Percentiles rank a stretch among this genome's conserved stretches.
Evolutionary conservation across 1,140 invertebrate species (phyloP).

Genomic region (Musca vetustissima): DNA sequence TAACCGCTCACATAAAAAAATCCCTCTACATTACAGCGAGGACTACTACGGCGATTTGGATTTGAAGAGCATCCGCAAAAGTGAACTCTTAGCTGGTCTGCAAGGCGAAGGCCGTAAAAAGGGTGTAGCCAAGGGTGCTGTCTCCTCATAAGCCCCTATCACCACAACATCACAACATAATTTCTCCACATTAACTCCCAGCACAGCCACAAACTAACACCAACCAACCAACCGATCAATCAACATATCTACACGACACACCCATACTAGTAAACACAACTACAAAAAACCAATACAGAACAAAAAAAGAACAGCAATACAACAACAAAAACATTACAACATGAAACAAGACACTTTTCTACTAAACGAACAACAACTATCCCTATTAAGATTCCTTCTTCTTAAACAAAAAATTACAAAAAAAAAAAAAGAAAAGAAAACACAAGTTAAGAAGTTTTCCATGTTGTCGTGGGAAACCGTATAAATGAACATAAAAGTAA

Average conservation of each 20-base stretch:
- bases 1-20: conserved; percentile 18
- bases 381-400: conserved; percentile 31
- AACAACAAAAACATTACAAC: conserved; percentile 1
- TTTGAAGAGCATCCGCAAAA: conserved; percentile 90
- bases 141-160: conserved; percentile 44
- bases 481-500: conserved; percentile 1
- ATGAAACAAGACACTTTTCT: background rate
- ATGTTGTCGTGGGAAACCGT: background rate
- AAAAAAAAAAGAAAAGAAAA: too few species aligned
- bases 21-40: conserved; percentile 71
- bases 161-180: conserved; percentile 29
- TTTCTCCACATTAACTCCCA: background rate
- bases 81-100: conserved; percentile 80
- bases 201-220: conserved; percentile 27
- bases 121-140: conserved; percentile 47
- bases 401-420: background rate
- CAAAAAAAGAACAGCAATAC: background rate
- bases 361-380: conserved; percentile 24
- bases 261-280: background rate
- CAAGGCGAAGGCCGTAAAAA: conserved; percentile 62
- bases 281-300: too few species aligned
- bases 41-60: conserved; percentile 95
- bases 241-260: background rate
- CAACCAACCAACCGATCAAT: too few species aligned
- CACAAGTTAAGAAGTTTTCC: background rate